Conservation (phyloP, 2,113 vertebrate species). For the Tupaia chinensis region DNA sequence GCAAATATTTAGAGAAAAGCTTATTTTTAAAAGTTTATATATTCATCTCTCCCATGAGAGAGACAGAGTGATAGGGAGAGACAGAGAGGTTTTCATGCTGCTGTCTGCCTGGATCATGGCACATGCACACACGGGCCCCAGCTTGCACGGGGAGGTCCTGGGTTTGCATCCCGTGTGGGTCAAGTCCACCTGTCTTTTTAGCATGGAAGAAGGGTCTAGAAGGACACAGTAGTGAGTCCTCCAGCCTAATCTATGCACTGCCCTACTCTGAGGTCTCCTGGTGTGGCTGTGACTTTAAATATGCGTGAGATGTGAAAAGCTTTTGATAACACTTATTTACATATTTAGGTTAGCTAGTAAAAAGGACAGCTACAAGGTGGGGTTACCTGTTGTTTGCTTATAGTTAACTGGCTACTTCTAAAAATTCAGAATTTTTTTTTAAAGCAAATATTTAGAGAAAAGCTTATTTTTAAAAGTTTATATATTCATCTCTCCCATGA, state of each 20-base stretch:
- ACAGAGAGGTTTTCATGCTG: too few relatives aligned
- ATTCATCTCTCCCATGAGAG: too few relatives aligned
- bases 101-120: too few relatives aligned
- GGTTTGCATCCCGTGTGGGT: too few relatives aligned
- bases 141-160: too few relatives aligned
- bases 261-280: not conserved
- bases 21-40: not conserved
- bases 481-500: too few relatives aligned
- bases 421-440: slow-evolving; percentile 25
- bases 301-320: not conserved
- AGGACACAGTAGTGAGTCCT: not conserved
- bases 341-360: not conserved
- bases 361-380: not conserved
- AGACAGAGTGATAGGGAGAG: too few relatives aligned
- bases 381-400: not conserved
- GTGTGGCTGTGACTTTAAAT: not conserved
- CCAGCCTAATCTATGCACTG: not conserved
- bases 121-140: too few relatives aligned
- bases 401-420: not conserved
- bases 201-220: not conserved
- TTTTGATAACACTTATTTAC: not conserved
- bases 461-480: not conserved
- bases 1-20: slow-evolving; percentile 8
- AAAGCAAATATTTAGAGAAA: slow-evolving; percentile 42
- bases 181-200: not conserved